Conservation (phyloP, 1,140 invertebrate species). For the Brachionus sp. region DNA sequence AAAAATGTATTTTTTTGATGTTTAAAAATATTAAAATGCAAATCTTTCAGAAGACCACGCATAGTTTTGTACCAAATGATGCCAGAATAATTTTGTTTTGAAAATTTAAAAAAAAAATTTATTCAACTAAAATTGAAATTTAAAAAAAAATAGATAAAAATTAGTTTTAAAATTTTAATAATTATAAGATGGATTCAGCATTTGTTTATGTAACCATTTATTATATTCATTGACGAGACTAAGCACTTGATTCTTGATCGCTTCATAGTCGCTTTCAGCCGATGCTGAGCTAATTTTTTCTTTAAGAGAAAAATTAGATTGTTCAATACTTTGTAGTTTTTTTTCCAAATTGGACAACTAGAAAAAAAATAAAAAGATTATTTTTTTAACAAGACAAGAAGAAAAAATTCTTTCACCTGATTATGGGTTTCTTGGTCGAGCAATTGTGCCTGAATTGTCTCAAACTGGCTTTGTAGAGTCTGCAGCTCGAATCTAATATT, state of each 20-base stretch:
- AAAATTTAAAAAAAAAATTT: neutral
- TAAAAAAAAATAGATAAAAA: neutral
- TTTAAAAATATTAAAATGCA: too few species aligned
- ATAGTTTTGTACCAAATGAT: too few species aligned
- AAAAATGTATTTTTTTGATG: too few species aligned
- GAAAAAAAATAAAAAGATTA: neutral
- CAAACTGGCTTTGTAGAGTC: conserved; percentile 21
- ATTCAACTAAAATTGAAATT: neutral
- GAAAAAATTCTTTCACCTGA: too few species aligned
- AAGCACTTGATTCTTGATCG: conserved; percentile 24
- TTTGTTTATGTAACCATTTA: conserved; percentile 41
- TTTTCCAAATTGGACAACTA: conserved; percentile 43
- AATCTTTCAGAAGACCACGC: too few species aligned
- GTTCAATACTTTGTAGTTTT: conserved; percentile 37
- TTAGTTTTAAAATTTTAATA: conserved; percentile 7
- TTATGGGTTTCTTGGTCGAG: conserved; percentile 42
- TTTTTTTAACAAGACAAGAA: too few species aligned
- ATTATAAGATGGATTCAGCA: conserved; percentile 35
- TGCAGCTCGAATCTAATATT: conserved; percentile 19
- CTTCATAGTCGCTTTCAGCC: conserved; percentile 32
- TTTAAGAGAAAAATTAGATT: conserved; percentile 19
- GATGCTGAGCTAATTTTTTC: conserved; percentile 31
- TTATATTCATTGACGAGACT: conserved; percentile 32
- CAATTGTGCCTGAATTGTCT: conserved; percentile 29
- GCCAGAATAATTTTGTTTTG: too few species aligned